Conservation (phyloP, 2,888 invertebrate genomes). For the Anthophora plumipes region DNA sequence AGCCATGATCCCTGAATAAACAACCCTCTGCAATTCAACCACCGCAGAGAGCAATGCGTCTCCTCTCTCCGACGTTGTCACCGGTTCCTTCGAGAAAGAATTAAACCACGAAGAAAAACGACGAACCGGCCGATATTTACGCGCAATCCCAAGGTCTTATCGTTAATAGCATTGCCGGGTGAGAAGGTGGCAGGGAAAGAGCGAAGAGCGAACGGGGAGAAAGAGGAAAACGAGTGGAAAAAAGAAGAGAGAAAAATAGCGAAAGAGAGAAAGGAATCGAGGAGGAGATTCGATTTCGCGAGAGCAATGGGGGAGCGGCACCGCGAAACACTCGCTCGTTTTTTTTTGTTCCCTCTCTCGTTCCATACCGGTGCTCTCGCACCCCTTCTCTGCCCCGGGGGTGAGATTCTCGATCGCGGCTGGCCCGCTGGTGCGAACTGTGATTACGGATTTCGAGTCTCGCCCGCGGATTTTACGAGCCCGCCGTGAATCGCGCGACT, state of each 20-base stretch:
- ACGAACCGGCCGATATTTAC: conserved; percentile 27
- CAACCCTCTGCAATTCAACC: not conserved
- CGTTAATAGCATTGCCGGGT: conserved; percentile 24
- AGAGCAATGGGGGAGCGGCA: not conserved
- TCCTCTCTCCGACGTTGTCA: not conserved
- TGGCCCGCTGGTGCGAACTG: conserved; percentile 66
- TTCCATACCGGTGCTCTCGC: conserved; percentile 7
- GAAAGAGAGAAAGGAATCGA: not conserved
- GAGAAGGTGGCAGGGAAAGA: too few species aligned
- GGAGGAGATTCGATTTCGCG: conserved; percentile 49
- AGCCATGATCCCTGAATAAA: not conserved
- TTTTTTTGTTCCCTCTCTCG: conserved; percentile 27
- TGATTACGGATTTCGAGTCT: conserved; percentile 74
- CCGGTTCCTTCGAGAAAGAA: not conserved
- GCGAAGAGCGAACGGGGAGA: not conserved
- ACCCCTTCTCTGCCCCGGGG: conserved; percentile 31
- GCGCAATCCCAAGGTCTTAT: conserved; percentile 40
- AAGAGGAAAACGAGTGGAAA: not conserved
- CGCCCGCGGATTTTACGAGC: conserved; percentile 69
- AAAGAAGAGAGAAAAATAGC: not conserved
- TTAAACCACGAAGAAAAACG: conserved; percentile 21
- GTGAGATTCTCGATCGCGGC: conserved; percentile 55
- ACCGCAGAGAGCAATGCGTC: not conserved
- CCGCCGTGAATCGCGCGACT: conserved; percentile 64
- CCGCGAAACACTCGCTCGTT: conserved; percentile 32